These are phyloP conservation scores for Epizoanthus ramosus DNA, from an alignment of 92 coral and sea anemone genomes.

Conservation along the genomic window DNA sequence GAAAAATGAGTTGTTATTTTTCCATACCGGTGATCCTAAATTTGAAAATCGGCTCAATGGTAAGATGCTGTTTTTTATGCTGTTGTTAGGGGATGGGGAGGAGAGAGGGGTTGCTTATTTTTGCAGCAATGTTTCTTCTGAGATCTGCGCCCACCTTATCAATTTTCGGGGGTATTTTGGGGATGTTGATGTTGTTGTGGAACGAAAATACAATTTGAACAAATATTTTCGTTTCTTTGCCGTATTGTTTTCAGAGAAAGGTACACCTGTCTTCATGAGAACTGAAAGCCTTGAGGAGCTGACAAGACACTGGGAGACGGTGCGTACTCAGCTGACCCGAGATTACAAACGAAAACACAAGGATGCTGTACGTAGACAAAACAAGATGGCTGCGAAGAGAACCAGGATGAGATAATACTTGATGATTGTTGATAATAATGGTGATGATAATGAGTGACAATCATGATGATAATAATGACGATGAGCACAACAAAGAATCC, in stretches of 20 bases:
- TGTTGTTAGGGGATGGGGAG: background rate
- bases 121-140: background rate
- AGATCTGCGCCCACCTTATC: background rate
- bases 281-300: slow-evolving; percentile 70
- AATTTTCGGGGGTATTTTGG: background rate
- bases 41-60: slow-evolving; percentile 74
- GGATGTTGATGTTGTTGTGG: too few relatives aligned
- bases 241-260: slow-evolving; percentile 13
- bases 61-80: slow-evolving; percentile 14
- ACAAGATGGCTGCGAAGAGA: slow-evolving; percentile 76
- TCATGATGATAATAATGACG: too few relatives aligned
- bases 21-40: slow-evolving; percentile 74
- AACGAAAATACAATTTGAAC: too few relatives aligned
- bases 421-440: too few relatives aligned
- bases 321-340: slow-evolving; percentile 81
- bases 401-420: slow-evolving; percentile 13
- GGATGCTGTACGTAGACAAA: slow-evolving; percentile 83
- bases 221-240: background rate
- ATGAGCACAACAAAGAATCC: too few relatives aligned
- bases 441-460: too few relatives aligned
- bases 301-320: slow-evolving; percentile 74
- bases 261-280: slow-evolving; percentile 54
- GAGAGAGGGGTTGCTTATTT: background rate
- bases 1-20: slow-evolving; percentile 75
- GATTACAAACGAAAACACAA: slow-evolving; percentile 90